These are phyloP conservation scores for Polydrusus pterygomalis DNA, from an alignment of 2,888 invertebrate genomes.

Conservation along the genomic window DNA sequence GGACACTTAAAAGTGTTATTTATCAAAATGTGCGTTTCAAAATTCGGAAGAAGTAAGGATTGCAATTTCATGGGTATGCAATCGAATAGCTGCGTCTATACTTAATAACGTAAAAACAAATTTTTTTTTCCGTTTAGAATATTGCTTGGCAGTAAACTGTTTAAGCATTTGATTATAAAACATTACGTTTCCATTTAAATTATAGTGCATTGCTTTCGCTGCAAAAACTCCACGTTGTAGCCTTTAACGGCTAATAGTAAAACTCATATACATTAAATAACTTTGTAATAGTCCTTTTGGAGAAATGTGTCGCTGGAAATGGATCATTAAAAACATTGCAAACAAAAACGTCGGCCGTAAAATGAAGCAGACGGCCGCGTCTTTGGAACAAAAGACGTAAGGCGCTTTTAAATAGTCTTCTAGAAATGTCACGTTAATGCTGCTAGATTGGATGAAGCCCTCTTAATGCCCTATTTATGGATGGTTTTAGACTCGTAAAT, in stretches of 20 bases:
- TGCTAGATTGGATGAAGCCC: conserved; percentile 14
- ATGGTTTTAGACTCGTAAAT: conserved; percentile 9
- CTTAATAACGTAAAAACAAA: no score
- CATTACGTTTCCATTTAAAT: no score
- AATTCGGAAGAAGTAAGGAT: no score
- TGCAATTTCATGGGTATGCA: no score
- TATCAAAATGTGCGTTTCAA: no score
- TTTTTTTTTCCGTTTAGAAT: no score
- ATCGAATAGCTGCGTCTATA: no score
- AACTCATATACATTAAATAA: conserved; percentile 38
- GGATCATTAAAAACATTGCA: conserved; percentile 27
- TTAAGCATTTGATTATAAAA: no score
- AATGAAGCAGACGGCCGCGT: conserved; percentile 29
- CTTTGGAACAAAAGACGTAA: conserved; percentile 18
- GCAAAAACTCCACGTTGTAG: conserved; percentile 8
- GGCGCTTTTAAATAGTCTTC: conserved; percentile 15
- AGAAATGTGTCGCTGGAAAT: conserved; percentile 30
- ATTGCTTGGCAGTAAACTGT: no score
- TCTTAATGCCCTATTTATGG: conserved; percentile 10
- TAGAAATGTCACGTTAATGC: conserved; percentile 10
- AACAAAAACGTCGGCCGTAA: conserved; percentile 28
- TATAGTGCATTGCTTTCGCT: background rate
- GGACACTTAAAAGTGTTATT: no score
- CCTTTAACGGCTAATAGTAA: conserved; percentile 26
- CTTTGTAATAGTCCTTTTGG: conserved; percentile 32